Percentiles rank a stretch among this genome's conserved stretches.
Evolutionary conservation across 2,113 vertebrate species (phyloP).

Genomic region (Eurypyga helias): DNA sequence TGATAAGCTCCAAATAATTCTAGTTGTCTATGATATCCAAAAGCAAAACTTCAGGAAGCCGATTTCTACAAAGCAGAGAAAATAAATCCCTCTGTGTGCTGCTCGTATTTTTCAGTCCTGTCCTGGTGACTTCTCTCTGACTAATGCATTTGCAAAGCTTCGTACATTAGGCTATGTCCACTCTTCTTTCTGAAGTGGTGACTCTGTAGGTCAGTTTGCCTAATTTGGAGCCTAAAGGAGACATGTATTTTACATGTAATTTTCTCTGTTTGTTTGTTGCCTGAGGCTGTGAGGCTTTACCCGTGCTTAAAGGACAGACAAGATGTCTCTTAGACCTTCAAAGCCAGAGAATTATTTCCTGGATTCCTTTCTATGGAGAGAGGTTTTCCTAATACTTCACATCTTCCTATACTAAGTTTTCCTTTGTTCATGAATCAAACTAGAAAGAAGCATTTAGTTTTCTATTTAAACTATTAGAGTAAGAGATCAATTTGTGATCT

Average conservation of each 20-base stretch:
- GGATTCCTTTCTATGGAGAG: not conserved
- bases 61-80: conserved; percentile 17
- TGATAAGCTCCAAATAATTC: conserved; percentile 45
- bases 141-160: conserved; percentile 42
- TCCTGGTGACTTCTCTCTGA: not conserved
- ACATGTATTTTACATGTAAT: not conserved
- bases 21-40: conserved; percentile 1
- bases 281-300: not conserved
- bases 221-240: conserved; percentile 9
- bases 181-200: conserved; percentile 21
- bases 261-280: conserved; percentile 9
- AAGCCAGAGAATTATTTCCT: not conserved
- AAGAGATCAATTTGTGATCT: conserved; percentile 46
- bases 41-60: conserved; percentile 27
- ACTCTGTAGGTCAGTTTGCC: not conserved
- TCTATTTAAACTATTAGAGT: conserved; percentile 11
- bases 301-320: not conserved
- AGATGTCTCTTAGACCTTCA: not conserved
- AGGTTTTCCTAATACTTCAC: not conserved
- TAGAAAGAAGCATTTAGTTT: not conserved
- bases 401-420: not conserved
- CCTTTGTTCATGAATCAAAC: not conserved
- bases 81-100: not conserved
- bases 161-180: conserved; percentile 8
- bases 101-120: not conserved